Conservation (phyloP, 2,888 invertebrate genomes). For the Dioctria rufipes region DNA sequence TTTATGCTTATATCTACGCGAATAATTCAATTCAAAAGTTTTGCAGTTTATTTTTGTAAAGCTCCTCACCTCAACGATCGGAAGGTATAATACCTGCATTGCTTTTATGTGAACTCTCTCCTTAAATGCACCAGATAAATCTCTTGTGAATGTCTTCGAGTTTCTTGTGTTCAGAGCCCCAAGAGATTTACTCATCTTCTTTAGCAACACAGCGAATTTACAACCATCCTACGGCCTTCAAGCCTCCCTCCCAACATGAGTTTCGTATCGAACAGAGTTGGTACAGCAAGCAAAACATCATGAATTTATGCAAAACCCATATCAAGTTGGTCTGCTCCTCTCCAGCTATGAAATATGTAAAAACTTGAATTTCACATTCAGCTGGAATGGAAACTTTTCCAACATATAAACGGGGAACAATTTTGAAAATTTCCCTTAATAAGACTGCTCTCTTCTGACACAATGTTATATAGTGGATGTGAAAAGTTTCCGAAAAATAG, state of each 20-base stretch:
- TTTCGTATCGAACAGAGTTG: conserved; percentile 9
- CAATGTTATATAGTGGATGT: neutral
- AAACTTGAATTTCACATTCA: neutral
- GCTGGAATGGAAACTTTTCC: conserved; percentile 5
- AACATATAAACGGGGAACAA: neutral
- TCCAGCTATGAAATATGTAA: conserved; percentile 28
- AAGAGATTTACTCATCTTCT: neutral
- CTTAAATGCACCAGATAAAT: conserved; percentile 11
- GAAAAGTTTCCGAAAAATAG: neutral
- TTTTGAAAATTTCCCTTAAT: conserved; percentile 16
- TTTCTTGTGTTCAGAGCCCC: neutral
- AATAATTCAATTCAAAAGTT: neutral
- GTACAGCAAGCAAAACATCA: conserved; percentile 15
- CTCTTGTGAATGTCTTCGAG: conserved; percentile 11
- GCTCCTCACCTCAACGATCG: neutral
- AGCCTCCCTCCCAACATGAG: neutral
- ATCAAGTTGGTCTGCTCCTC: conserved; percentile 8
- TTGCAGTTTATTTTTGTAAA: neutral
- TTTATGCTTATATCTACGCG: neutral
- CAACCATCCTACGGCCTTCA: neutral
- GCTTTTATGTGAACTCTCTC: neutral
- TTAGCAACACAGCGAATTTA: neutral
- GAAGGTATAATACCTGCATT: neutral
- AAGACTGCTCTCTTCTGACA: neutral
- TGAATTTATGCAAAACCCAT: conserved; percentile 35